A percentile compares a stretch with the other conserved stretches of the same genome.
Evolutionary conservation across 2,888 invertebrate species (phyloP).

Genomic region (Venusia cambrica): DNA sequence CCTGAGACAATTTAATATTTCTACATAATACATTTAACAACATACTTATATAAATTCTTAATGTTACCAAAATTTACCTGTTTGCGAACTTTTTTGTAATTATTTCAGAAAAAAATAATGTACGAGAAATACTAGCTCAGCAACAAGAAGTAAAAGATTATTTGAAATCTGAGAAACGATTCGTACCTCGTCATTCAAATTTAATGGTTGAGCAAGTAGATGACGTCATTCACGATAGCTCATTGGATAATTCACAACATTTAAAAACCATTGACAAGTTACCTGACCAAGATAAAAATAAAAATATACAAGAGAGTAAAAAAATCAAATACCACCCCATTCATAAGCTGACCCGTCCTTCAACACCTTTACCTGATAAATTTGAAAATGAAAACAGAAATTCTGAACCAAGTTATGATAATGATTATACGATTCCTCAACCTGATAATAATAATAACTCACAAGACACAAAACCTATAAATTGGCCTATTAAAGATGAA

Average conservation of each 20-base stretch:
- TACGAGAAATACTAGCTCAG: background rate
- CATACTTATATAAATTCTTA: no score
- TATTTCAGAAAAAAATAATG: slow-evolving; percentile 5
- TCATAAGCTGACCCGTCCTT: background rate
- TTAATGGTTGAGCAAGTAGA: slow-evolving; percentile 6
- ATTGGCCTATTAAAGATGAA: background rate
- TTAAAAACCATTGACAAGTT: slow-evolving; percentile 7
- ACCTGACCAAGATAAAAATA: no score
- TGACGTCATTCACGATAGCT: slow-evolving; percentile 2
- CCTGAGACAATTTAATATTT: no score
- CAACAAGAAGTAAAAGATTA: slow-evolving; percentile 7
- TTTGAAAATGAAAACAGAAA: slow-evolving; percentile 1
- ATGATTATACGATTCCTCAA: background rate
- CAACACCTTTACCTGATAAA: background rate
- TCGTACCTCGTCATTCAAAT: slow-evolving; percentile 6
- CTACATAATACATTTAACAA: no score
- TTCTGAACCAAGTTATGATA: background rate
- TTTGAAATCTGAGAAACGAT: slow-evolving; percentile 4
- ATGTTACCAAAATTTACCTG: no score
- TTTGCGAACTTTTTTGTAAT: no score
- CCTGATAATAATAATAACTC: background rate
- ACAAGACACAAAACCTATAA: background rate
- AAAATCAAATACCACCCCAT: background rate
- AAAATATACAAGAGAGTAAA: slow-evolving; percentile 1
- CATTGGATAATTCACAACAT: slow-evolving; percentile 7